phyloP scores from a whole-genome alignment of 2,797 vertebrate genomes.

The Melanotaenia nigrans region DNA sequence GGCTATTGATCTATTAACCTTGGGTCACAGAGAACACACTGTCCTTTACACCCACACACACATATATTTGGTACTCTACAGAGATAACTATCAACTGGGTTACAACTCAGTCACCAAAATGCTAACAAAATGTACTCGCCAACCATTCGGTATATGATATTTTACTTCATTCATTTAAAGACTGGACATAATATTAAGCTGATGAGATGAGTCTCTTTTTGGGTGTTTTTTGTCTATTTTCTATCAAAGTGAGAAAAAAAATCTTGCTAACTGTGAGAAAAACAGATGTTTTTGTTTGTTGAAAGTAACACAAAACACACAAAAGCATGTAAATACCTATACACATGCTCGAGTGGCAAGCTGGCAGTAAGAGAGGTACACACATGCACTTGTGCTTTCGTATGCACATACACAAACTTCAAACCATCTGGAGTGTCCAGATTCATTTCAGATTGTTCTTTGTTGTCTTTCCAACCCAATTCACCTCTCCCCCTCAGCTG shows the following conservation, averaged over 20 bases:
- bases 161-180: background rate
- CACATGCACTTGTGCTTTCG: slow-evolving; percentile 11
- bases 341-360: slow-evolving; percentile 40
- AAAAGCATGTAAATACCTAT: slow-evolving; percentile 52
- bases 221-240: slow-evolving; percentile 26
- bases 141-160: background rate
- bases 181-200: background rate
- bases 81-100: slow-evolving; percentile 22
- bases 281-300: slow-evolving; percentile 68
- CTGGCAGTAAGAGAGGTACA: slow-evolving; percentile 41
- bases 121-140: slow-evolving; percentile 8
- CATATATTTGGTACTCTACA: slow-evolving; percentile 11
- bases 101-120: slow-evolving; percentile 35
- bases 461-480: slow-evolving; percentile 74
- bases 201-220: slow-evolving; percentile 1
- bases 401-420: slow-evolving; percentile 44
- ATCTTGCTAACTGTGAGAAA: slow-evolving; percentile 25
- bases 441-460: slow-evolving; percentile 78
- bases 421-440: slow-evolving; percentile 77
- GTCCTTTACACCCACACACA: background rate
- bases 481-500: slow-evolving; percentile 69
- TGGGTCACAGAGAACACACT: slow-evolving; percentile 47
- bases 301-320: slow-evolving; percentile 51
- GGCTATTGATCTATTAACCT: slow-evolving; percentile 69
- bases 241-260: slow-evolving; percentile 35